Evolutionary conservation across 2,113 vertebrate genomes (phyloP), one percentile per base, ranked within the genome.

Genomic region (Tiliqua scincoides): DNA sequence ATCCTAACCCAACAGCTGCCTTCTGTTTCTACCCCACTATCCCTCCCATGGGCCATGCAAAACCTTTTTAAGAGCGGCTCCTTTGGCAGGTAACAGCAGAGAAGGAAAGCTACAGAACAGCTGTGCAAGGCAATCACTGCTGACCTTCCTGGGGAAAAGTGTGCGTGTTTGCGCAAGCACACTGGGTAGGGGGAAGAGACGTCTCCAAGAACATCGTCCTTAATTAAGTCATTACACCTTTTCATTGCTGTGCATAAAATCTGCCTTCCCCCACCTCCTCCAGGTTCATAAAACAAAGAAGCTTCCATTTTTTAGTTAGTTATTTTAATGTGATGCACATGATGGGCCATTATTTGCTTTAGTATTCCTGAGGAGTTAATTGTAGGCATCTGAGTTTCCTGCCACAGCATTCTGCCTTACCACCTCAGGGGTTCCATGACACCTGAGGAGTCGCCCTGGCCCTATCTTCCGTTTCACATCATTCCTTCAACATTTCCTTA

Each of bases 301-400:
- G 77, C 77, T 12, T 68, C 30, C 1, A n/a, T 76, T 52, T 52
- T 76, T 59, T 17, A 68, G 72, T 83, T 62, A 70, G 52, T 32
- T 83, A 87, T 78, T 87, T 82, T 83, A 86, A 78, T 80, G 77
- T 79, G 72, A 48, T 87, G 80, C 59, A 43, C 35, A 76, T 62
- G 72, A 82, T 59, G 52, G 76, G 17, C 76, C 37, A 25, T 35
- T 48, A 72, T 68, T 43, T 80, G 52, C 76, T 79, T 61, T 72
- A 85, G 54, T 79, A 65, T 20, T 48, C 79, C 27, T 61, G 32
- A 59, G 71, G 61, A 87, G 25, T 82, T 77, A 68, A 77, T 82
- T 76, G 76, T 72, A 72, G 35, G 79, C 43, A 76, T 72, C 27
- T 76, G 35, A 40, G 35, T 57, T 82, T 86, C 68, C 77, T 52